Evolutionary conservation across 2,797 vertebrate species (phyloP).

Genomic region (Graptemys geographica): DNA sequence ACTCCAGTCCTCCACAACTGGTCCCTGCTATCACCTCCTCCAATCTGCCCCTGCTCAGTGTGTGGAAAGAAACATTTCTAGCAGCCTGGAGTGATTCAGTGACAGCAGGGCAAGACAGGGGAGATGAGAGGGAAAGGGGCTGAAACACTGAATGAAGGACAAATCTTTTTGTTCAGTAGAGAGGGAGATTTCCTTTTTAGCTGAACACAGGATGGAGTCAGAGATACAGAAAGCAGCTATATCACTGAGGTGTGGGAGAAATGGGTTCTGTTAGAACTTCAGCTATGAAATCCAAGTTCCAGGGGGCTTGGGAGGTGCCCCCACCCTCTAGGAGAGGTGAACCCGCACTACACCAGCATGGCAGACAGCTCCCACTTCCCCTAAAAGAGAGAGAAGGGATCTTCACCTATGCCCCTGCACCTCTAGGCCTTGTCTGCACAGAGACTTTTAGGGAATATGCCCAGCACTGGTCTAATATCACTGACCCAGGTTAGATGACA

Average conservation of each 20-base stretch:
- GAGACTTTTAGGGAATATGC: neutral
- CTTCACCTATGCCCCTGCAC: neutral
- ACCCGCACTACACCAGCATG: neutral
- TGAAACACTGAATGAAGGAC: neutral
- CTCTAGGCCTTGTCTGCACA: neutral
- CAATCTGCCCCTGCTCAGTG: rapidly evolving
- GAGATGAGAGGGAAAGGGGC: neutral
- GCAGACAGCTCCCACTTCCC: neutral
- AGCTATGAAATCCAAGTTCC: neutral
- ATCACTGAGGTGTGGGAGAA: neutral
- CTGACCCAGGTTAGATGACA: neutral
- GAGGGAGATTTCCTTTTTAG: neutral
- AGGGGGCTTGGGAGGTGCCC: neutral
- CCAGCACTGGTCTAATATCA: neutral
- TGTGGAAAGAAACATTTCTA: neutral
- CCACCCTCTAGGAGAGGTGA: neutral
- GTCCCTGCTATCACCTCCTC: neutral
- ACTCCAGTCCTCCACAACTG: neutral
- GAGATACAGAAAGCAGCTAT: neutral
- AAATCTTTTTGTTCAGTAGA: neutral
- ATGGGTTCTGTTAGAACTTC: neutral
- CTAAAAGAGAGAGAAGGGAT: neutral
- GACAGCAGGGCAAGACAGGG: neutral
- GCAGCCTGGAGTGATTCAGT: neutral
- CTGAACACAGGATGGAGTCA: neutral